Evolutionary conservation across 2,113 vertebrate species (phyloP), one percentile per base, ranked within the genome.

Genomic region (Otis tarda): DNA sequence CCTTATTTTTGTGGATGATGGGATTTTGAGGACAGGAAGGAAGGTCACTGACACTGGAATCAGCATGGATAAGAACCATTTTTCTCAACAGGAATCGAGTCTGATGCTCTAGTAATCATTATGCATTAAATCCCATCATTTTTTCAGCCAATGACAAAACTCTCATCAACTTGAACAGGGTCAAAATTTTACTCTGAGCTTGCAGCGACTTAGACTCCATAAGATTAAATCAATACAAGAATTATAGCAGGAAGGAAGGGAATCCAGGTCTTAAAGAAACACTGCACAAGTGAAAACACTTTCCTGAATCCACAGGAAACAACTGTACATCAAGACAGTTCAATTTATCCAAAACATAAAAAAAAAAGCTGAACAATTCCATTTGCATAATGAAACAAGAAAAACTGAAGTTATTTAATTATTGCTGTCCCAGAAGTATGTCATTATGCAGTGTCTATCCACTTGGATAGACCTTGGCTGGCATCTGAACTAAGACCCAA

Each of bases 241-340:
- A 67, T 12, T 50, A 23, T n/a, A 69, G 30, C 18, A 53, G 50
- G 56, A 69, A 24, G 13, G 33, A 28, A 70, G 45, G 21, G n/a
- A 81, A 81, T 17, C 37, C 68, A 59, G 28, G 5, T 24, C 12
- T 39, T 31, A 25, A 7, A 41, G 37, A 69, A 81, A 39, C 11
- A 12, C 1, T 43, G 20, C 15, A 35, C 4, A 39, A 55, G 35
- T 50, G 31, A 39, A 39, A 31, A 49, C 33, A 52, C 28, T 31
- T 33, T 41, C 28, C 55, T 88, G 23, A 73, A 35, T 47, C 33
- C 55, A 7, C 7, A 81, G 77, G 22, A 59, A 80, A 35, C 10
- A 43, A 14, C 10, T 8, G 1, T 2, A 30, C 2, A 1, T 25
- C 8, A 50, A 43, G 23, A 52, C 35, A 4, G 35, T 49, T 63